These are phyloP conservation scores for Leptonema lineaticorne DNA, from an alignment of 1,140 invertebrate genomes.

Conservation along the genomic window DNA sequence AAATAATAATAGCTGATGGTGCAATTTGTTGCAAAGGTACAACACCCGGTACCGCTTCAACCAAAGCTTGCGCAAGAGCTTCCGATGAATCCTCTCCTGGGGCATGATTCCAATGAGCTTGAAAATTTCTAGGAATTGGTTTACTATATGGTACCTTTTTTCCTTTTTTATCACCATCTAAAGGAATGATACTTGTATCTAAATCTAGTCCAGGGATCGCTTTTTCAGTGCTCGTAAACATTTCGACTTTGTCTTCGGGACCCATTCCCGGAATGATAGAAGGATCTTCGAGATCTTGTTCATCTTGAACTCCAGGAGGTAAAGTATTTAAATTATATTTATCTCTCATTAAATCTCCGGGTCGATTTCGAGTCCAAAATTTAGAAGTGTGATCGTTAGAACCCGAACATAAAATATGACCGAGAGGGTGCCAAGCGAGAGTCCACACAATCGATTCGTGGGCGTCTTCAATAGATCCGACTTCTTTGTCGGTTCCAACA, in stretches of 20 bases:
- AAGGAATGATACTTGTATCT: conserved; percentile 62
- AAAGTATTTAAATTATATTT: conserved; percentile 95
- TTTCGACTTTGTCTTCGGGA: conserved; percentile 84
- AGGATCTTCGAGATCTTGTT: conserved; percentile 67
- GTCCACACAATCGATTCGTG: conserved; percentile 99
- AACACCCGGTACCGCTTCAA: conserved; percentile 70
- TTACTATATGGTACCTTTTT: conserved; percentile 92
- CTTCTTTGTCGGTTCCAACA: conserved; percentile 97
- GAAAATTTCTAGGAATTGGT: conserved; percentile 93
- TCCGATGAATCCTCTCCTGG: conserved; percentile 63
- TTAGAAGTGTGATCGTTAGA: conserved; percentile 98
- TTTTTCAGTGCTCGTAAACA: conserved; percentile 59
- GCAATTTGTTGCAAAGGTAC: conserved; percentile 69
- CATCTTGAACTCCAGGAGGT: conserved; percentile 66
- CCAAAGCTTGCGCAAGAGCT: conserved; percentile 64
- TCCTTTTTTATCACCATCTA: conserved; percentile 68
- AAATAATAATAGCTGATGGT: conserved; percentile 75
- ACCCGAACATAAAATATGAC: conserved; percentile 96
- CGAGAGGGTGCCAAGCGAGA: conserved; percentile 97
- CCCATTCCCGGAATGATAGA: conserved; percentile 92
- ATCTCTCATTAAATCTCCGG: conserved; percentile 97
- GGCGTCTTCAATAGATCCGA: conserved; percentile 95
- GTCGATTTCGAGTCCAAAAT: conserved; percentile 98
- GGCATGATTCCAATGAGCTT: conserved; percentile 90
- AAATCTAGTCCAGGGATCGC: conserved; percentile 87